Conservation (phyloP, 2,797 vertebrate genomes). For the Danio tinwini region DNA sequence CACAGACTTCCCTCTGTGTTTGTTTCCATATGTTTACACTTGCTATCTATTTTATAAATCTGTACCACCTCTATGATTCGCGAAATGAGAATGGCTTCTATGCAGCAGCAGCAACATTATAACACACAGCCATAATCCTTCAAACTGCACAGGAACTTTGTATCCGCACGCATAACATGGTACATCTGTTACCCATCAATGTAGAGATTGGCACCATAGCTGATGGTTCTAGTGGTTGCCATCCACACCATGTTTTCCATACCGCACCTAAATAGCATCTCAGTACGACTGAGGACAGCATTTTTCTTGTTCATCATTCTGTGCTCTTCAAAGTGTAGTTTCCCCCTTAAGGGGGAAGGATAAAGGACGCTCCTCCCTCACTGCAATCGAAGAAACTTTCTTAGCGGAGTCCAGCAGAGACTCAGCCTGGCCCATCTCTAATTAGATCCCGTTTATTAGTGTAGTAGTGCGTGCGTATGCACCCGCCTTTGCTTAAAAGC, state of each 20-base stretch:
- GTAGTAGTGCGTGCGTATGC: constrained; percentile 66
- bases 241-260: constrained; percentile 45
- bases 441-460: constrained; percentile 75
- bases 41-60: not conserved
- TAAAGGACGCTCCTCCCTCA: constrained; percentile 31
- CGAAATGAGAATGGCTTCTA: not conserved
- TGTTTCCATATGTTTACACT: constrained; percentile 50
- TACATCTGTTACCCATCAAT: constrained; percentile 44
- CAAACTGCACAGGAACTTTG: constrained; percentile 8
- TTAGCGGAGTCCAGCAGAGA: constrained; percentile 48
- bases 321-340: constrained; percentile 64
- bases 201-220: constrained; percentile 30
- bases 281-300: constrained; percentile 37
- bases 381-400: constrained; percentile 20
- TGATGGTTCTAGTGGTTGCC: constrained; percentile 41
- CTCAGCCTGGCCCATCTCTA: constrained; percentile 59
- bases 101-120: constrained; percentile 1
- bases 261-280: constrained; percentile 71
- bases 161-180: constrained; percentile 12
- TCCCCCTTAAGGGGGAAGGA: constrained; percentile 58
- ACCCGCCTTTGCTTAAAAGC: constrained; percentile 64
- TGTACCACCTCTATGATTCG: not conserved
- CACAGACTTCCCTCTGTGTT: constrained; percentile 67
- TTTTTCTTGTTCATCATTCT: constrained; percentile 55
- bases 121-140: constrained; percentile 3